phyloP scores from a whole-genome alignment of 1,140 invertebrate genomes.

The Lasioglossum albipes region DNA sequence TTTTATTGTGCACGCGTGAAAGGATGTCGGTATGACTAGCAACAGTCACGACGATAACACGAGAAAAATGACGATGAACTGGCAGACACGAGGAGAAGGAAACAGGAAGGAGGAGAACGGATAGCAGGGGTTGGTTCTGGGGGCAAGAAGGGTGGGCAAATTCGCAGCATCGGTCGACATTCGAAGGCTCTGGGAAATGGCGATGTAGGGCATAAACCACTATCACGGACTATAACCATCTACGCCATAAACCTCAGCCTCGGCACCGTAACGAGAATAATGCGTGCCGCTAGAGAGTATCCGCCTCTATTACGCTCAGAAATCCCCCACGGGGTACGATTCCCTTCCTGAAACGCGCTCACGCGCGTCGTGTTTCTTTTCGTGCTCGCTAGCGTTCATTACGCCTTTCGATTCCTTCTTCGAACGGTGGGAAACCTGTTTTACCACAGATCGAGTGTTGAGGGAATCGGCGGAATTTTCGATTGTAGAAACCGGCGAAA shows the following conservation, averaged over 20 bases:
- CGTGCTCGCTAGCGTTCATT: neutral
- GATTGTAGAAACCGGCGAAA: no score
- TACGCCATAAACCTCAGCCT: conserved; percentile 66
- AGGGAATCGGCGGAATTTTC: no score
- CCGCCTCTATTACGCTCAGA: conserved; percentile 74
- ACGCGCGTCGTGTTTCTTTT: conserved; percentile 45
- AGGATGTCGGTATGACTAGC: conserved; percentile 31
- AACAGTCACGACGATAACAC: conserved; percentile 19
- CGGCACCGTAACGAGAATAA: conserved; percentile 71
- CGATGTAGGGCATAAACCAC: conserved; percentile 67
- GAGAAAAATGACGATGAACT: conserved; percentile 47
- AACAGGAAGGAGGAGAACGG: neutral
- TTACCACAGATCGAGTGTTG: no score
- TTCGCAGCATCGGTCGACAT: conserved; percentile 56
- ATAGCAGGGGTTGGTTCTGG: conserved; percentile 13
- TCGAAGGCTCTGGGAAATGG: conserved; percentile 48
- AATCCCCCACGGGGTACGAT: conserved; percentile 67
- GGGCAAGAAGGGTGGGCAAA: neutral
- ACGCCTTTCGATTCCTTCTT: no score
- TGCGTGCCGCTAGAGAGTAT: conserved; percentile 70
- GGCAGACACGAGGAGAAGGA: neutral
- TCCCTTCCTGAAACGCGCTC: conserved; percentile 40
- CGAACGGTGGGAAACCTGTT: no score
- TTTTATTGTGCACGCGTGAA: conserved; percentile 35
- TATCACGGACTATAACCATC: conserved; percentile 71